These are phyloP conservation scores for Chaetogeoica ovagalla DNA, from an alignment of 2,888 invertebrate species.

Conservation along the genomic window DNA sequence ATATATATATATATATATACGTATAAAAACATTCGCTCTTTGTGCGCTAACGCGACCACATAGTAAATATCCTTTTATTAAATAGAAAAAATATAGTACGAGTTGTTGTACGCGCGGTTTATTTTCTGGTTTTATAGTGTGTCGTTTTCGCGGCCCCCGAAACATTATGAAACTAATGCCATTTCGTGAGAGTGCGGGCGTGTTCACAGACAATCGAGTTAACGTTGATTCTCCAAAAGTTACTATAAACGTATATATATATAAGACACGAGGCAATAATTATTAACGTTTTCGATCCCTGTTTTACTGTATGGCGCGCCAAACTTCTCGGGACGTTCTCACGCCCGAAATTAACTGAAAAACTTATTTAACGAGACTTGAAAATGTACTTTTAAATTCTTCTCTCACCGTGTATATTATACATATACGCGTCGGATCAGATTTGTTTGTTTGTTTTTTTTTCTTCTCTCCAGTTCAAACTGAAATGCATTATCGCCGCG, in stretches of 20 bases:
- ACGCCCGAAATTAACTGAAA: slow-evolving; percentile 28
- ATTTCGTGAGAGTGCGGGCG: background rate
- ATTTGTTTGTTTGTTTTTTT: background rate
- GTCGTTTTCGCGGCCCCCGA: slow-evolving; percentile 28
- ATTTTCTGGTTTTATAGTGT: slow-evolving; percentile 26
- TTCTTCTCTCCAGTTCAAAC: background rate
- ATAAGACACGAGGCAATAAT: background rate
- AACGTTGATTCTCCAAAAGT: slow-evolving; percentile 27
- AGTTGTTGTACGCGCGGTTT: slow-evolving; percentile 3
- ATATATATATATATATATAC: too few species aligned
- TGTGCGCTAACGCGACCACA: too few species aligned
- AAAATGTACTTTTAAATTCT: slow-evolving; percentile 16
- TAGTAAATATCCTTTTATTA: too few species aligned
- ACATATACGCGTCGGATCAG: background rate
- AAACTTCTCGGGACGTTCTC: slow-evolving; percentile 11
- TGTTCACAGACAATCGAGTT: slow-evolving; percentile 35
- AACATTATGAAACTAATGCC: slow-evolving; percentile 18
- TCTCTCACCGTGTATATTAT: background rate
- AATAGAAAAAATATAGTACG: too few species aligned
- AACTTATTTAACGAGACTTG: slow-evolving; percentile 13
- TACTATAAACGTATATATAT: background rate
- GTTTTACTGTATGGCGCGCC: slow-evolving; percentile 11
- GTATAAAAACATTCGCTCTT: too few species aligned
- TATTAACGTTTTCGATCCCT: slow-evolving; percentile 29
- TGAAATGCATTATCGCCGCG: background rate